Base-by-base conservation (phyloP, 1,140 invertebrate species). In the Anthonomus grandis region DNA sequence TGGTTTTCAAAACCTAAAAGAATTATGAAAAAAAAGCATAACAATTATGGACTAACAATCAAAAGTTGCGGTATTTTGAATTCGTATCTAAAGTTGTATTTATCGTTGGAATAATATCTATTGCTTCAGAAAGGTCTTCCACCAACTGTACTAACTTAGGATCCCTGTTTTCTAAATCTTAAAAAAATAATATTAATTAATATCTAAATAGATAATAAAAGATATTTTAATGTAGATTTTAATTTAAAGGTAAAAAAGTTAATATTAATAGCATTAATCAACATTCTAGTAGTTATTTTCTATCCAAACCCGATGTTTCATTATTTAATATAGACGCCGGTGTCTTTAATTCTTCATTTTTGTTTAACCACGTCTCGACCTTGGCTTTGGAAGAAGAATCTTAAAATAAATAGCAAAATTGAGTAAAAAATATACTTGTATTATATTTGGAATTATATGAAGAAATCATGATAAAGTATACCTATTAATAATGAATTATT, bases 321-420 rank as follows among this genome's bases (percentile, higher is more conserved):
- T n/a, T n/a, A n/a, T n/a, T n/a, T n/a, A n/a, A n/a, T n/a, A n/a
- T n/a, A n/a, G n/a, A 38, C n/a, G 36, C n/a, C 4, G 36, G 36
- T n/a, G 36, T 38, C 4, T 38, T 38, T 38, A 38, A 38, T 38
- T 38, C 36, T 38, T 38, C 5, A 45, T 45, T 13, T 5, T 45
- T 45, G 42, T 45, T 45, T 45, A 45, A 24, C 42, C 23, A 45
- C 22, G 23, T 45, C 17, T 45, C 42, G 5, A 45, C 19, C 23
- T 5, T 45, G 42, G 42, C 23, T 45, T 45, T 45, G 13, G 5
- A 45, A 5, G 42, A 45, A 45, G 18, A 45, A 45, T 45, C 42
- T 45, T 45, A 21, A 45, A 45, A 45, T 45, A 45, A 45, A 45
- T 45, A 45, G 13, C 17, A 45, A 45, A 45, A 45, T 45, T 45